Conservation (phyloP, 2,797 vertebrate species). For the Australoheros facetus region DNA sequence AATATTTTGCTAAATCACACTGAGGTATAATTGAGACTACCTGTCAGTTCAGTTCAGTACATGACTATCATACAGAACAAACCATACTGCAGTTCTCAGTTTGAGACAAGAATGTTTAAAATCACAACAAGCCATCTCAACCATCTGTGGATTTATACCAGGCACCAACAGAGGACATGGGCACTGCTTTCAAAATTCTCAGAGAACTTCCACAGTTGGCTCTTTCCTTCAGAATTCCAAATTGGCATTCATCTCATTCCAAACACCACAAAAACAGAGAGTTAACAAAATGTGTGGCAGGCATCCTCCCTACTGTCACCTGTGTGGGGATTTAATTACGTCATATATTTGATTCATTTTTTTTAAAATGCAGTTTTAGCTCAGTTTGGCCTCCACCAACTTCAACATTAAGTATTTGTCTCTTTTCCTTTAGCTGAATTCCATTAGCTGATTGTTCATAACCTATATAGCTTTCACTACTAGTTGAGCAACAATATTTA, state of each 20-base stretch:
- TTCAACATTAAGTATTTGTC: not conserved
- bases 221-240: not conserved
- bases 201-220: not conserved
- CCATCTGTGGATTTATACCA: constrained; percentile 3
- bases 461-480: not conserved
- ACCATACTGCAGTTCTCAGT: constrained; percentile 34
- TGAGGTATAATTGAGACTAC: constrained; percentile 44
- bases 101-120: constrained; percentile 50
- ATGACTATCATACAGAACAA: constrained; percentile 48
- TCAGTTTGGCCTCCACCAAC: too few relatives aligned
- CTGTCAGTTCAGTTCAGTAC: constrained; percentile 37
- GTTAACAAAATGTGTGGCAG: too few relatives aligned
- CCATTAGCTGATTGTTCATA: not conserved
- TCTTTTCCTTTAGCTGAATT: not conserved
- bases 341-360: too few relatives aligned
- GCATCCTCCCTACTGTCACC: too few relatives aligned
- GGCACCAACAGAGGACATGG: constrained; percentile 1
- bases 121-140: constrained; percentile 19
- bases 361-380: too few relatives aligned
- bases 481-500: not conserved
- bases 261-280: too few relatives aligned
- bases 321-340: too few relatives aligned
- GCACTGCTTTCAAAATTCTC: not conserved
- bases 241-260: not conserved
- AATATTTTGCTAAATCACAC: constrained; percentile 26